phyloP scores from a whole-genome alignment of 2,113 vertebrate genomes.

The Gadus macrocephalus region DNA sequence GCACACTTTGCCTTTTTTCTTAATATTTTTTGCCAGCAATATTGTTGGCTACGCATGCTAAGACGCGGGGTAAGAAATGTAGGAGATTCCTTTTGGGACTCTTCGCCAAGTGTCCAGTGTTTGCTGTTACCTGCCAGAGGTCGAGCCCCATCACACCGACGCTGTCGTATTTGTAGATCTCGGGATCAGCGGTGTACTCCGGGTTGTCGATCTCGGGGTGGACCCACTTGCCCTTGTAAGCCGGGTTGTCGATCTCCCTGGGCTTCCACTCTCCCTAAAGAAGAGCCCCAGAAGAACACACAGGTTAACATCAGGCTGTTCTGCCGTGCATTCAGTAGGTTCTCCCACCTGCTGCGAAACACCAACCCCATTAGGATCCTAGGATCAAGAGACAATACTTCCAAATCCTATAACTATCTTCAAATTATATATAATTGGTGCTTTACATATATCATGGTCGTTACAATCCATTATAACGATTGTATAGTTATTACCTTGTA shows the following conservation, averaged over 20 bases:
- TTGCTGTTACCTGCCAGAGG: conserved; percentile 74
- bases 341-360: too few species aligned
- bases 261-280: conserved; percentile 77
- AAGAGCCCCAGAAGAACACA: conserved; percentile 15
- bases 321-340: too few species aligned
- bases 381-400: too few species aligned
- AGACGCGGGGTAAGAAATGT: too few species aligned
- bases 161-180: conserved; percentile 76
- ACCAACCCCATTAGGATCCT: too few species aligned
- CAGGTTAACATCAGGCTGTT: neutral
- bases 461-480: neutral
- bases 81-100: too few species aligned
- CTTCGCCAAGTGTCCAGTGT: neutral
- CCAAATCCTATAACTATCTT: too few species aligned
- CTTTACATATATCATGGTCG: too few species aligned
- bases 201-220: conserved; percentile 84
- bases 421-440: too few species aligned
- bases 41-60: too few species aligned
- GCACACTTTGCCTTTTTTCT: too few species aligned
- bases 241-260: conserved; percentile 76
- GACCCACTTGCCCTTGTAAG: conserved; percentile 79
- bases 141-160: conserved; percentile 77
- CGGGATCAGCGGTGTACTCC: conserved; percentile 74
- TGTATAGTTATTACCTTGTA: conserved; percentile 72
- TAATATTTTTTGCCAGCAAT: too few species aligned